These are phyloP conservation scores for Eretmocerus hayati DNA, from an alignment of 2,888 invertebrate genomes.

Conservation along the genomic window DNA sequence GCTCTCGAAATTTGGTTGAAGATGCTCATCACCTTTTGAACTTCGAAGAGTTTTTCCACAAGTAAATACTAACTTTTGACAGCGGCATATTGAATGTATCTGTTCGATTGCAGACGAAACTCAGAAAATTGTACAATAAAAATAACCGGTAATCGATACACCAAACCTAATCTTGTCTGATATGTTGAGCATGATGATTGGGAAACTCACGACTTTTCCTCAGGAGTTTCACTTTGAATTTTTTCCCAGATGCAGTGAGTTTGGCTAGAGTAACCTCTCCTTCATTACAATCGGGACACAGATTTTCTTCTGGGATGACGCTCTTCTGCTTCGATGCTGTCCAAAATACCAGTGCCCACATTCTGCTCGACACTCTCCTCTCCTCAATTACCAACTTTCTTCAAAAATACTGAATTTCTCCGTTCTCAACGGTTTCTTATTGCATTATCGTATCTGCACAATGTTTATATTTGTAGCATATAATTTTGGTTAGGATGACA, in stretches of 20 bases:
- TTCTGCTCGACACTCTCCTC: not conserved
- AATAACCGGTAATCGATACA: not conserved
- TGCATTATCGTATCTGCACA: too few species aligned
- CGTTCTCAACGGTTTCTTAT: too few species aligned
- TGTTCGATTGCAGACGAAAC: too few species aligned
- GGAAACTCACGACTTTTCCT: slow-evolving; percentile 1
- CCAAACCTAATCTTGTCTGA: not conserved
- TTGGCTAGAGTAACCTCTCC: not conserved
- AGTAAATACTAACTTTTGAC: too few species aligned
- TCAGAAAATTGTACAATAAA: not conserved
- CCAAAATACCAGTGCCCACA: slow-evolving; percentile 1
- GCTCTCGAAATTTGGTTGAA: too few species aligned
- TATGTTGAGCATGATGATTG: not conserved
- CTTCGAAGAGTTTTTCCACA: too few species aligned
- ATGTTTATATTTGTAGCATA: too few species aligned
- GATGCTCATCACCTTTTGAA: too few species aligned
- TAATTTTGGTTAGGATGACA: too few species aligned
- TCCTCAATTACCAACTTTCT: too few species aligned
- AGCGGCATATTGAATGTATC: too few species aligned
- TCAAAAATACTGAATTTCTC: too few species aligned
- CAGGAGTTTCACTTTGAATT: not conserved
- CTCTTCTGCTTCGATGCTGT: not conserved
- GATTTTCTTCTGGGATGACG: not conserved
- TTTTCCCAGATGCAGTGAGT: not conserved
- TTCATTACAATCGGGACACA: not conserved